Evolutionary conservation across 2,113 vertebrate genomes (phyloP).

Genomic region (Ceuthmochares aereus): DNA sequence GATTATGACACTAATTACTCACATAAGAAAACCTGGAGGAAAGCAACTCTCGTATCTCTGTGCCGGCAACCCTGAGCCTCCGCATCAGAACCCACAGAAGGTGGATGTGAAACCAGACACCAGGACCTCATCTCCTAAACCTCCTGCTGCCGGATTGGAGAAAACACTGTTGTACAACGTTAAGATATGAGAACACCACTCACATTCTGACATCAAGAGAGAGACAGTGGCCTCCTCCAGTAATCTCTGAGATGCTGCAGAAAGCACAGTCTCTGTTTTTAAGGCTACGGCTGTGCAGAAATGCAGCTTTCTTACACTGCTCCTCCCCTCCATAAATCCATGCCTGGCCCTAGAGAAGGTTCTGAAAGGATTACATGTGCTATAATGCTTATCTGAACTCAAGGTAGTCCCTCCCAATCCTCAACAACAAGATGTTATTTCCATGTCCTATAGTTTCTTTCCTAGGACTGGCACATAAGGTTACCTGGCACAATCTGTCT

Average conservation of each 20-base stretch:
- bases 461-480: neutral
- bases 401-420: neutral
- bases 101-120: neutral
- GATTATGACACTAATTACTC: neutral
- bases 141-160: neutral
- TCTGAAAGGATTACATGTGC: neutral
- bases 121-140: neutral
- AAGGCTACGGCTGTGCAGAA: neutral
- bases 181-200: neutral
- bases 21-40: neutral
- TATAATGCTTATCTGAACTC: neutral
- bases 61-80: neutral
- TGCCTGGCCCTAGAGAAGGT: neutral
- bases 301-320: neutral
- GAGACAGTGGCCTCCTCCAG: neutral
- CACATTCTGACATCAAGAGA: neutral
- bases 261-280: neutral
- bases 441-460: neutral
- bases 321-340: neutral
- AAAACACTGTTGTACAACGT: fast-evolving
- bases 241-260: neutral
- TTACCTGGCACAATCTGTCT: neutral
- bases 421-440: neutral
- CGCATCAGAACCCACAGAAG: neutral
- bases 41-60: neutral